Evolutionary conservation across 2,113 vertebrate genomes (phyloP).

Genomic region (Oryzias celebensis): DNA sequence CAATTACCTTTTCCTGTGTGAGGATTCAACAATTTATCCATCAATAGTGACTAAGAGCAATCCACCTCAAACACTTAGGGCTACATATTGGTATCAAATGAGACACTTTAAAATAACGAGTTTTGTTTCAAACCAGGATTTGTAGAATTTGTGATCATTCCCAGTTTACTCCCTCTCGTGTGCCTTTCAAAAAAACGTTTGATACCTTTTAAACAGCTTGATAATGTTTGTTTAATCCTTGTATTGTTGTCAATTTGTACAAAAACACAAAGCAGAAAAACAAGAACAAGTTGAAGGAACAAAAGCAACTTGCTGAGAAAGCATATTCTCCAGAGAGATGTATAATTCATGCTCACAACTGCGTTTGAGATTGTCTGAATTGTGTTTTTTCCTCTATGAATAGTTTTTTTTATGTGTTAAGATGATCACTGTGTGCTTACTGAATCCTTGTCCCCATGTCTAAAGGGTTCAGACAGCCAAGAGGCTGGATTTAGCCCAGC

Average conservation of each 20-base stretch:
- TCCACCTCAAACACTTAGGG: conserved; percentile 14
- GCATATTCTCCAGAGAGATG: conserved; percentile 66
- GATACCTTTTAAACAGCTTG: conserved; percentile 24
- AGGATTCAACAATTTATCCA: conserved; percentile 78
- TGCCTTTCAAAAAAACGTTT: conserved; percentile 39
- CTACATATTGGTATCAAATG: too few species aligned
- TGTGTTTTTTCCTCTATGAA: conserved; percentile 7
- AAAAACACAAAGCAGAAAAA: conserved; percentile 23
- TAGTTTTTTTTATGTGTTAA: conserved; percentile 51
- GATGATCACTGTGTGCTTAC: conserved; percentile 62
- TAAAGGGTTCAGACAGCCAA: conserved; percentile 44
- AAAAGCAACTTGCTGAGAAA: conserved; percentile 24
- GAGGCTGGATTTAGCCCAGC: conserved; percentile 57
- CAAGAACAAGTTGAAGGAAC: conserved; percentile 11
- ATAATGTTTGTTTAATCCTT: conserved; percentile 45
- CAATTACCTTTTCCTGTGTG: conserved; percentile 63
- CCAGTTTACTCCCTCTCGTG: conserved; percentile 4
- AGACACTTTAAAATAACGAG: too few species aligned
- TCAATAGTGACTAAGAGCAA: conserved; percentile 53
- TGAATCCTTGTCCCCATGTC: conserved; percentile 52
- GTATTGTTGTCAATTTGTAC: conserved; percentile 38
- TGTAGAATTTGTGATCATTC: too few species aligned
- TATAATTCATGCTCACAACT: conserved; percentile 74
- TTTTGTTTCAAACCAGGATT: too few species aligned
- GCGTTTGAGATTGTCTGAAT: conserved; percentile 21